Evolutionary conservation across 2,888 invertebrate species (phyloP), one percentile per base, ranked within the genome.

Genomic region (Alitta virens): DNA sequence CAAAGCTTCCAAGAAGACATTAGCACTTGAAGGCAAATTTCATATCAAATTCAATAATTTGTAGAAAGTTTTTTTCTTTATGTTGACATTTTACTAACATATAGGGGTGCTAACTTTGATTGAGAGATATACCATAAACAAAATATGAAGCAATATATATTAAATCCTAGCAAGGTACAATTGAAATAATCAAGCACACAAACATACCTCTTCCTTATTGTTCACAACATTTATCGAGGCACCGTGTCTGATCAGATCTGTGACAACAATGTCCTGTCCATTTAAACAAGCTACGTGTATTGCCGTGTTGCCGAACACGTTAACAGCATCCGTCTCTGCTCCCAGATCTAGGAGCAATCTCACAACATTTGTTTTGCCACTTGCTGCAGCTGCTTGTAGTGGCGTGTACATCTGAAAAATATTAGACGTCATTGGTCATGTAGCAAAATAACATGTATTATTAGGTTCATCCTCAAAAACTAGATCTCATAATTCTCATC

Each of bases 331-430:
- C 1, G 86, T 82, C 64, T 87, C 85, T 1, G 86, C 86, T 0
- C 86, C 86, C 18, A 82, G 76, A 60, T 85, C 83, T 46, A 88
- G 74, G 53, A 88, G 76, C 40, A 84, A 71, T 61, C 78, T 76
- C 18, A 81, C 84, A 64, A 80, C 80, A 61, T 71, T 80, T 25
- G 82, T 78, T 65, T 84, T 83, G 69, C 87, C 87, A 69, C 85
- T 84, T 38, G 86, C 86, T 3, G 86, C 85, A 2, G 87, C 87
- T 14, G 86, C 86, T 75, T 88, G 88, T 57, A 88, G 78, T 0
- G 88, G 87, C 2, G 88, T 87, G 71, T 86, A 87, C 72, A 83
- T 77, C 80, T 84, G 71, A 0, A 64, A 59, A 55, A 23, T 25
- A 57, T n/a, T 27, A 53, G 18, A 23, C 42, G 52, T 14, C 21